Conservation (phyloP, 2,888 invertebrate species). For the Argyresthia goedartella region DNA sequence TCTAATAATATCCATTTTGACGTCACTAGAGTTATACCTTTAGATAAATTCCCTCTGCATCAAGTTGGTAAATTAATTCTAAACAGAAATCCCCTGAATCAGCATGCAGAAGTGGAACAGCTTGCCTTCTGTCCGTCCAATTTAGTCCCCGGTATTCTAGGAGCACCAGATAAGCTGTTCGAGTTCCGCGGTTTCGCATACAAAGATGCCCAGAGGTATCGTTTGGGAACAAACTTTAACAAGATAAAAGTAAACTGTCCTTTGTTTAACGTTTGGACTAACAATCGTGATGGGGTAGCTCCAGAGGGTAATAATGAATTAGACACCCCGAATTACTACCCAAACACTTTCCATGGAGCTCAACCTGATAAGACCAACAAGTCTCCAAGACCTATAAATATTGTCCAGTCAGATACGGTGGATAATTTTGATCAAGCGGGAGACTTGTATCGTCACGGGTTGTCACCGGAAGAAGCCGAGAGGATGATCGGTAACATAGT, state of each 20-base stretch:
- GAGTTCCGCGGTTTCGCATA: constrained; percentile 51
- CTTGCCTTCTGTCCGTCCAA: constrained; percentile 77
- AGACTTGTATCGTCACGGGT: not conserved
- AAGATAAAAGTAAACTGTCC: constrained; percentile 1
- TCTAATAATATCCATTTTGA: constrained; percentile 39
- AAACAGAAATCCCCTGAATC: constrained; percentile 51
- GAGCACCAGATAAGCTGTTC: constrained; percentile 56
- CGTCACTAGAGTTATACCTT: constrained; percentile 49
- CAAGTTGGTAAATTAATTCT: constrained; percentile 49
- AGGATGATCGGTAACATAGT: too few species aligned
- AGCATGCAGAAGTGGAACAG: constrained; percentile 27
- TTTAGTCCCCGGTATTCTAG: constrained; percentile 70
- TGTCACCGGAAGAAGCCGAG: not conserved
- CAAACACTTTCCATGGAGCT: constrained; percentile 89
- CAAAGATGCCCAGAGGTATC: constrained; percentile 59
- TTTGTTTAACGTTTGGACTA: constrained; percentile 64
- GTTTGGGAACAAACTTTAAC: constrained; percentile 31
- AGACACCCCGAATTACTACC: constrained; percentile 89
- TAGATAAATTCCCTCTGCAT: constrained; percentile 80
- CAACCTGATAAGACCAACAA: constrained; percentile 26
- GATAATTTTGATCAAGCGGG: not conserved
- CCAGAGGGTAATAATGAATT: constrained; percentile 77
- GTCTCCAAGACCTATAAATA: not conserved
- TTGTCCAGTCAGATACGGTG: not conserved
- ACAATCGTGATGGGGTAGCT: constrained; percentile 85